These are phyloP conservation scores for Sebastes oblongus DNA, from an alignment of 2,797 vertebrate genomes.

Conservation along the genomic window DNA sequence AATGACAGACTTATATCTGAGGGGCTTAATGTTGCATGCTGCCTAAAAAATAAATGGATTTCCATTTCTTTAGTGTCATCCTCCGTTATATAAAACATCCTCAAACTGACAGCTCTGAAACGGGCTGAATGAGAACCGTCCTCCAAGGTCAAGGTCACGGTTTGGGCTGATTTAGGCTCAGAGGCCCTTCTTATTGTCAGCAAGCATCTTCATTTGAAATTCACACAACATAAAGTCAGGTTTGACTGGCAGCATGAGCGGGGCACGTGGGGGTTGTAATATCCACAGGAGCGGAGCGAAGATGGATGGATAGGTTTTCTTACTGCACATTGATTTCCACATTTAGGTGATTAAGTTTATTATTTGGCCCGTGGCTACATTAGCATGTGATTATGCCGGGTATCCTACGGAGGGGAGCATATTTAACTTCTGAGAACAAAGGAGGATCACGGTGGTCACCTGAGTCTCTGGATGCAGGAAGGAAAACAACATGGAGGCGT, in stretches of 20 bases:
- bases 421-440: slow-evolving; percentile 63
- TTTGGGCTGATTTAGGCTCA: slow-evolving; percentile 49
- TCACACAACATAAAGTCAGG: slow-evolving; percentile 47
- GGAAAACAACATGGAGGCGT: slow-evolving; percentile 35
- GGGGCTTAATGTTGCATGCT: slow-evolving; percentile 28
- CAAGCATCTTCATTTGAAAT: slow-evolving; percentile 64
- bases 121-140: slow-evolving; percentile 51
- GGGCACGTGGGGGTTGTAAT: slow-evolving; percentile 50
- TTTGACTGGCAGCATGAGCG: slow-evolving; percentile 54
- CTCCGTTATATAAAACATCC: slow-evolving; percentile 35
- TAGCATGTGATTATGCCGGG: slow-evolving; percentile 71
- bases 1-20: slow-evolving; percentile 22
- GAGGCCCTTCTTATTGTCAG: slow-evolving; percentile 47
- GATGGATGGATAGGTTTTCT: slow-evolving; percentile 59
- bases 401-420: slow-evolving; percentile 32
- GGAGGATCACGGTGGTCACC: slow-evolving; percentile 50
- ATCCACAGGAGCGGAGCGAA: slow-evolving; percentile 34
- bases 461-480: slow-evolving; percentile 38
- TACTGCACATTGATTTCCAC: slow-evolving; percentile 67
- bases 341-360: slow-evolving; percentile 76
- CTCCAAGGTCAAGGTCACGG: slow-evolving; percentile 62
- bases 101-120: slow-evolving; percentile 57
- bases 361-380: slow-evolving; percentile 59
- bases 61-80: slow-evolving; percentile 13
- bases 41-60: slow-evolving; percentile 45